Evolutionary conservation across 1,140 invertebrate species (phyloP), one percentile per base, ranked within the genome.

Genomic region (Pantala flavescens): DNA sequence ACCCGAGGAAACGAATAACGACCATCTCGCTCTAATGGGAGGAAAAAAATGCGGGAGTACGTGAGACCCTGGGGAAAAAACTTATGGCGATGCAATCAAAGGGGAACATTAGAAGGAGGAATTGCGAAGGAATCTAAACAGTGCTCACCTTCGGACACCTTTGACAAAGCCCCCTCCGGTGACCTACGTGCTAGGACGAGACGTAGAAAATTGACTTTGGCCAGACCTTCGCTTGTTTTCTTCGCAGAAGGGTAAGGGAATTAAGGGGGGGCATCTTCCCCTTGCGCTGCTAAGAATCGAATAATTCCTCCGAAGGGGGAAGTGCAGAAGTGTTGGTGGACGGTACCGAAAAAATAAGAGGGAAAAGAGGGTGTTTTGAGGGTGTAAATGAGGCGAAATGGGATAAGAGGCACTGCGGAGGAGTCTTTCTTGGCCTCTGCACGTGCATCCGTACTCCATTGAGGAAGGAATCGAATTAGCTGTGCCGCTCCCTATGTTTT

Each of bases 171-270:
- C 49, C 14, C 49, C 12, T 12, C 5, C 49, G 12, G 12, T 19
- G 16, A 16, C 49, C 49, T 63, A 19, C 49, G 14, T 63, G 49
- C 5, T 63, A 63, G 49, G 49, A 63, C 49, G 12, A 21, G 49
- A 63, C 49, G 49, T 5, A 63, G 49, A 63, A 63, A 63, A 63
- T 63, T 63, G 49, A 63, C 49, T 63, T 63, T 63, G n/a, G 49
- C 49, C 49, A 16, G 49, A 19, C 49, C 16, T 1, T 63, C 49
- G 12, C 49, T 63, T 21, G 49, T 63, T 63, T 63, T 63, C 49
- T 12, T 63, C 49, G 49, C 49, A 21, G 49, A 63, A 21, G 49
- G 49, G 49, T 21, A 21, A 21, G n/a, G 12, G 49, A 63, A 21
- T 63, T 16, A 63, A 19, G 49, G 49, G 49, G 49, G 3, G 3